Base-by-base conservation (phyloP, 1,140 invertebrate species). In the Drosophila lacteicornis region DNA sequence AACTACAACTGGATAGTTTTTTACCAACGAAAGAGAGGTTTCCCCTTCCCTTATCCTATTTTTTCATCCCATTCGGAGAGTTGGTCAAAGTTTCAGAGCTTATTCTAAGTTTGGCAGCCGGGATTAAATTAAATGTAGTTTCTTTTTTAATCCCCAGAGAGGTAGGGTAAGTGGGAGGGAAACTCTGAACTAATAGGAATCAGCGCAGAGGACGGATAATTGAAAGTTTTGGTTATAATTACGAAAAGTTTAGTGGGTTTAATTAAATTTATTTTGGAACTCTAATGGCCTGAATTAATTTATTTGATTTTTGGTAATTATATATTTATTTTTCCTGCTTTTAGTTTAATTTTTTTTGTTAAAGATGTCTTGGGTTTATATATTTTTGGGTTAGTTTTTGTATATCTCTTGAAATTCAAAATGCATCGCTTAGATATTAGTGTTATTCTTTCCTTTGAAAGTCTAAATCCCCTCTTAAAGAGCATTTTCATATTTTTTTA, bases 101-200 rank as follows among this genome's bases (percentile, higher is more conserved):
- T 58, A 27, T 58, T 42, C 11, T 62, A 42, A 60, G 40, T 40
- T 59, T 17, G 27, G 27, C 56, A 61, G 40, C 4, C 27, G 13
- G 62, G 56, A 65, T 30, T 58, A 33, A 60, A 42, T 63, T 38
- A 57, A 57, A 57, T 42, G 38, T 42, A 59, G 13, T 57, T 56
- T 56, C 25, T 58, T 30, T 57, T 42, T 58, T 27, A 58, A 27
- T 42, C 12, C 17, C 19, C 19, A 6, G 36, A 7, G 13, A 17
- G 9, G 15, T 33, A 33, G 30, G 8, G 17, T 50, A 19, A 9
- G 33, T 7, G 15, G 11, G 2, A 17, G 50, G 17, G 11, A 27
- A 60, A 30, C 53, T 56, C 19, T 56, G 8, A 36, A 40, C 53
- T 25, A 56, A 56, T 56, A n/a, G 36, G 7, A 55, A 56, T 56